These are phyloP conservation scores for Rhadinocentrus ornatus DNA, from an alignment of 2,797 vertebrate genomes.

Conservation along the genomic window DNA sequence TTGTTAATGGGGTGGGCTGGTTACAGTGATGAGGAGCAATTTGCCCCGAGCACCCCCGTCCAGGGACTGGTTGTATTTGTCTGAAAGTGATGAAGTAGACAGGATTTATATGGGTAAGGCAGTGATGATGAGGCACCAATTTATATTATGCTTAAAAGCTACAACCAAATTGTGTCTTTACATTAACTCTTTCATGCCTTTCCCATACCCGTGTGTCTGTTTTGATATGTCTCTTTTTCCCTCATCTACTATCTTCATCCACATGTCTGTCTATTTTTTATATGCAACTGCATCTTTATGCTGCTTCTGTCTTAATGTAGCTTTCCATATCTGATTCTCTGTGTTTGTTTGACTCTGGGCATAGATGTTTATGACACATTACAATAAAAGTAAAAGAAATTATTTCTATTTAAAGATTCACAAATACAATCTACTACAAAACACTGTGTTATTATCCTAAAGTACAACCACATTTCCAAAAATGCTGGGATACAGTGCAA, in stretches of 20 bases:
- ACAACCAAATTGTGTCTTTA: background rate
- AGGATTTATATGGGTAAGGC: too few relatives aligned
- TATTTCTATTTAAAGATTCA: background rate
- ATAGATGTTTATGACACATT: background rate
- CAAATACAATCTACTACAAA: background rate
- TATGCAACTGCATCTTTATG: background rate
- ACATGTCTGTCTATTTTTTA: background rate
- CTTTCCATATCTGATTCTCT: background rate
- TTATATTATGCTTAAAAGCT: background rate
- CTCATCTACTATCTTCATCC: background rate
- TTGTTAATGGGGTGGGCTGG: conserved; percentile 20
- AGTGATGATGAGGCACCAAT: too few relatives aligned
- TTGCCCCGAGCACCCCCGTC: too few relatives aligned
- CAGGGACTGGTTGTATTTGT: conserved; percentile 1
- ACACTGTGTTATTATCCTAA: background rate
- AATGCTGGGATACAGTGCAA: background rate
- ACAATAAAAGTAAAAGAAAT: background rate
- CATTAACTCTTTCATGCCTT: background rate
- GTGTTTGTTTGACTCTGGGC: background rate
- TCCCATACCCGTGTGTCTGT: background rate
- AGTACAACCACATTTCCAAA: background rate
- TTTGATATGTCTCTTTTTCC: background rate
- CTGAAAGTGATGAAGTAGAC: conserved; percentile 2
- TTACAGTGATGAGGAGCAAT: conserved; percentile 1
- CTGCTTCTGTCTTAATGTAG: background rate